These are phyloP conservation scores for Artibeus lituratus DNA, from an alignment of 2,797 vertebrate genomes.

Conservation along the genomic window DNA sequence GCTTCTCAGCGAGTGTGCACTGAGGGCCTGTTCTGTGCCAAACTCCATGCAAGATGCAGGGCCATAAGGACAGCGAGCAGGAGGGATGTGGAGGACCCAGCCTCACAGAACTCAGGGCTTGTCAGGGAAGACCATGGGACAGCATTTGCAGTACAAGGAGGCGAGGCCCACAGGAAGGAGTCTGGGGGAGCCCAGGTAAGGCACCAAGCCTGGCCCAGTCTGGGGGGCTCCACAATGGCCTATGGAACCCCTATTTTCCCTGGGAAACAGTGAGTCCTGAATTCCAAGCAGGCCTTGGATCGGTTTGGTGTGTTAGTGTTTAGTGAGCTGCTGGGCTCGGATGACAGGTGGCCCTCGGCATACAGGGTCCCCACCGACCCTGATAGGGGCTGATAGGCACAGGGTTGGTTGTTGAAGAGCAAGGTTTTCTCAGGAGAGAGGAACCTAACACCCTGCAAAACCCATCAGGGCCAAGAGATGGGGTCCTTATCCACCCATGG, in stretches of 20 bases:
- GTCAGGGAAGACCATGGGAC: background rate
- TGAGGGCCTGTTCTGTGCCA: background rate
- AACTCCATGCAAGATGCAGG: background rate
- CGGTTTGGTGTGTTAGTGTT: accelerated
- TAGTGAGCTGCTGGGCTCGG: background rate
- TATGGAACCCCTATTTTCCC: background rate
- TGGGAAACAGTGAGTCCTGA: background rate
- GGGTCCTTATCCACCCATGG: background rate
- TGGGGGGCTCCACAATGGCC: background rate
- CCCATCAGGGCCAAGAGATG: background rate
- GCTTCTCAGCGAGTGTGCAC: background rate
- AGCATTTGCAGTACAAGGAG: too few relatives aligned
- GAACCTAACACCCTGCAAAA: background rate
- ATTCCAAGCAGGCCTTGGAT: background rate
- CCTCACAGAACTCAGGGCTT: background rate
- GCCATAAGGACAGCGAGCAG: accelerated
- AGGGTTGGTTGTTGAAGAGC: background rate
- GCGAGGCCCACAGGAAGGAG: background rate
- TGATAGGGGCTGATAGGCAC: accelerated
- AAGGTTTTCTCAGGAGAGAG: background rate
- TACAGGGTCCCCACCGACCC: background rate
- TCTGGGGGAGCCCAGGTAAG: background rate
- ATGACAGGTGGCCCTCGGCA: too few relatives aligned
- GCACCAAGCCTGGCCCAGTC: background rate
- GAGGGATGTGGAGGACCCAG: background rate